These are phyloP conservation scores for Melangyna quadrimaculata DNA, from an alignment of 2,888 invertebrate species.

Conservation along the genomic window DNA sequence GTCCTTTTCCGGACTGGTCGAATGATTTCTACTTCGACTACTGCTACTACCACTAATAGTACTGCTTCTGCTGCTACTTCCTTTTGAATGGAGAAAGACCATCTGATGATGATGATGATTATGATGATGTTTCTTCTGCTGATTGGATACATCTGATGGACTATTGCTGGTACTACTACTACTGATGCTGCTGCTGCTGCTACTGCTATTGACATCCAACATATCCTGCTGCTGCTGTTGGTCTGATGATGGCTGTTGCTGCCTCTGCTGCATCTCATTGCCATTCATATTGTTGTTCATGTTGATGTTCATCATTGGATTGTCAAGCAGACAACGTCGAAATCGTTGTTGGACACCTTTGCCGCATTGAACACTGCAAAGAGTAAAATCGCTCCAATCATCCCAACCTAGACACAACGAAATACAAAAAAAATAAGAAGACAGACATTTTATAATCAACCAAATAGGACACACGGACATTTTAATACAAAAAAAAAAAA, in stretches of 20 bases:
- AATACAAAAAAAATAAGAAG: not conserved
- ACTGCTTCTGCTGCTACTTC: conserved; percentile 26
- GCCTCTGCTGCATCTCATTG: conserved; percentile 71
- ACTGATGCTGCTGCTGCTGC: conserved; percentile 72
- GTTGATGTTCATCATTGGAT: conserved; percentile 79
- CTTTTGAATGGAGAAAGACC: conserved; percentile 51
- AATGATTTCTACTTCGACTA: conserved; percentile 48
- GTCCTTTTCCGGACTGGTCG: conserved; percentile 59
- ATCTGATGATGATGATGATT: conserved; percentile 59
- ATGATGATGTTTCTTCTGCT: conserved; percentile 68
- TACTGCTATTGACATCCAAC: conserved; percentile 52
- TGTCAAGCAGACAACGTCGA: conserved; percentile 80
- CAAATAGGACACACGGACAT: not conserved
- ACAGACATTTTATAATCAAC: not conserved
- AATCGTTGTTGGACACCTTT: conserved; percentile 81
- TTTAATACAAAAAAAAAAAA: not conserved
- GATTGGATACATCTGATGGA: conserved; percentile 54
- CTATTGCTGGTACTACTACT: conserved; percentile 33
- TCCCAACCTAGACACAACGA: conserved; percentile 78
- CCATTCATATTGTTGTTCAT: conserved; percentile 77
- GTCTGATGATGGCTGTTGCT: conserved; percentile 37
- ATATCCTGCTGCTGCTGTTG: conserved; percentile 30
- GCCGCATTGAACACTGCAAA: conserved; percentile 81
- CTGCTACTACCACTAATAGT: not conserved
- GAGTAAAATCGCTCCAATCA: conserved; percentile 81